Evolutionary conservation across 2,797 vertebrate species (phyloP).

Genomic region (Melanotaenia nigrans): DNA sequence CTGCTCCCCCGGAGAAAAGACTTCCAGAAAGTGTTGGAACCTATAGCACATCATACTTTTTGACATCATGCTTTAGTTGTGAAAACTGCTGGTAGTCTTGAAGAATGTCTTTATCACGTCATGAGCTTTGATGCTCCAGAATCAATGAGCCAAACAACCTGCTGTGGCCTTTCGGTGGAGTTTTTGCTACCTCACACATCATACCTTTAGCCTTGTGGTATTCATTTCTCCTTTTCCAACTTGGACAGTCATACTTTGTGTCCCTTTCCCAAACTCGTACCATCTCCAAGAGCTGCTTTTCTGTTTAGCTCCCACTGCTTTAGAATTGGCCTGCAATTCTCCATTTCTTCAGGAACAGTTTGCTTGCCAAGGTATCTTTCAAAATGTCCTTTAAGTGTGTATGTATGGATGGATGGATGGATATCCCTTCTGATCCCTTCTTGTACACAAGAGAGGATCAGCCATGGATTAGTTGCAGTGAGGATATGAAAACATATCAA

Average conservation of each 20-base stretch:
- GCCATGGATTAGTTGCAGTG: too few relatives aligned
- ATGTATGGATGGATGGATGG: too few relatives aligned
- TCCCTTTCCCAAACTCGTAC: neutral
- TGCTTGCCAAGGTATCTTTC: conserved; percentile 15
- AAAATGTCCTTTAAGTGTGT: conserved; percentile 19
- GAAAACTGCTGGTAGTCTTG: too few relatives aligned
- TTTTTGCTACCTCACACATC: conserved; percentile 12
- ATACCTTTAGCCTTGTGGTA: conserved; percentile 33
- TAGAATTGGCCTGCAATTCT: neutral
- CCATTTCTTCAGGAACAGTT: conserved; percentile 29
- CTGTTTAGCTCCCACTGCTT: neutral
- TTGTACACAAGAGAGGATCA: too few relatives aligned
- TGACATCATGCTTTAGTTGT: neutral
- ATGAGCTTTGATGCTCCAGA: conserved; percentile 60
- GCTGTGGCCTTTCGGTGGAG: too few relatives aligned
- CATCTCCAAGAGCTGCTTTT: neutral
- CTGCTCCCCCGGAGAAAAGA: conserved; percentile 57
- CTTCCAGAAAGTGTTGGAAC: conserved; percentile 52
- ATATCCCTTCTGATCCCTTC: too few relatives aligned
- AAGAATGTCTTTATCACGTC: conserved; percentile 31
- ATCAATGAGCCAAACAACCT: neutral
- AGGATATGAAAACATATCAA: too few relatives aligned
- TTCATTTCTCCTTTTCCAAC: conserved; percentile 27
- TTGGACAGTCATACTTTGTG: conserved; percentile 22
- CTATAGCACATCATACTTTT: conserved; percentile 59